These are phyloP conservation scores for Drosophila quasianomalipes DNA, from an alignment of 2,888 invertebrate genomes.

Conservation along the genomic window DNA sequence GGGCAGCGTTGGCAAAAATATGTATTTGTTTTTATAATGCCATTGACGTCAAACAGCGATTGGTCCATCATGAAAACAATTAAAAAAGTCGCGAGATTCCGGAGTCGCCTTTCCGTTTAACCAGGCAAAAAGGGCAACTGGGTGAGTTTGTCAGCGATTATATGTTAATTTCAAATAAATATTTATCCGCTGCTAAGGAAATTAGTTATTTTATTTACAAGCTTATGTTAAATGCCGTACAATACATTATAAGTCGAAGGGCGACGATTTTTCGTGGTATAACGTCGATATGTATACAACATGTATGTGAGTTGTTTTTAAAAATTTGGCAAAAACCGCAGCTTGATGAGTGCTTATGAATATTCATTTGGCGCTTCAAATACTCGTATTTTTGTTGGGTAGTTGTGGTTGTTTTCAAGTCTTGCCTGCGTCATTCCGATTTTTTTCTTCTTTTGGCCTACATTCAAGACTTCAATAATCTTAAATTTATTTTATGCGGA, in stretches of 20 bases:
- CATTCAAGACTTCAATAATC: slow-evolving; percentile 35
- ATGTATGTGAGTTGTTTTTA: slow-evolving; percentile 24
- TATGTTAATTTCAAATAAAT: slow-evolving; percentile 62
- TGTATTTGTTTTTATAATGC: slow-evolving; percentile 75
- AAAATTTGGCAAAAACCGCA: slow-evolving; percentile 32
- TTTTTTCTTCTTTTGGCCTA: slow-evolving; percentile 51
- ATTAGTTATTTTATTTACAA: slow-evolving; percentile 56
- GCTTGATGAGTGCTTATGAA: slow-evolving; percentile 44
- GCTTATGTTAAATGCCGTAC: slow-evolving; percentile 37
- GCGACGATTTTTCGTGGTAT: slow-evolving; percentile 38
- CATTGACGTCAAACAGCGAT: slow-evolving; percentile 71
- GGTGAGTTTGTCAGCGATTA: slow-evolving; percentile 15
- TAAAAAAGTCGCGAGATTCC: slow-evolving; percentile 54
- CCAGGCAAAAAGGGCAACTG: slow-evolving; percentile 22
- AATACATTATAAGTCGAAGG: slow-evolving; percentile 37
- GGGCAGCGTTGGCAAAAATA: background rate
- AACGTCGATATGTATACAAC: slow-evolving; percentile 1
- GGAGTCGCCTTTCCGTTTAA: slow-evolving; percentile 18
- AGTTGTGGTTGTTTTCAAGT: slow-evolving; percentile 18
- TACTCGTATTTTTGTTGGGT: slow-evolving; percentile 25
- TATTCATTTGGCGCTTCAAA: slow-evolving; percentile 70
- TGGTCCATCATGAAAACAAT: slow-evolving; percentile 68
- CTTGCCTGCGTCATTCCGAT: slow-evolving; percentile 24
- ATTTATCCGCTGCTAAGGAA: slow-evolving; percentile 45
- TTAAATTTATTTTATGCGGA: slow-evolving; percentile 12